phyloP scores from a whole-genome alignment of 1,140 invertebrate genomes.

The Ceratosolen solmsi region DNA sequence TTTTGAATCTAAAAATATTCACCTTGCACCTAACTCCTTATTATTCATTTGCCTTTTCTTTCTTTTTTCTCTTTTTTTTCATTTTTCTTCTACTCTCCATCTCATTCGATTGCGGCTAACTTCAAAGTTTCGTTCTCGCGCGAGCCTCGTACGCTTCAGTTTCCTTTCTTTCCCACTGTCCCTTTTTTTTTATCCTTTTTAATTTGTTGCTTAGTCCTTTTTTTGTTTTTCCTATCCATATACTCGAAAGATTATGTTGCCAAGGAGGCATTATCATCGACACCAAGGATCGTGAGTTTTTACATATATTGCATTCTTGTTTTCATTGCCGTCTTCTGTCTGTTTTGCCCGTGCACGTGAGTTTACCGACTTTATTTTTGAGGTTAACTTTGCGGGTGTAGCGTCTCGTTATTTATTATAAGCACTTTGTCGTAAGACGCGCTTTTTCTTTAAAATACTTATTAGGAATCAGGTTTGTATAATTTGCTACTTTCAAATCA shows the following conservation, averaged over 20 bases:
- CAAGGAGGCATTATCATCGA: neutral
- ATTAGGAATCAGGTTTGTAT: too few relatives aligned
- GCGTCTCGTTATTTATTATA: neutral
- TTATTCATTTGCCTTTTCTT: neutral
- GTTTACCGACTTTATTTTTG: slow-evolving; percentile 38
- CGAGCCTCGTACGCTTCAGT: slow-evolving; percentile 3
- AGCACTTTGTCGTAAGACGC: neutral
- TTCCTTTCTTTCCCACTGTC: slow-evolving; percentile 13
- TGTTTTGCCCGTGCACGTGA: slow-evolving; percentile 37
- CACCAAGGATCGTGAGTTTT: slow-evolving; percentile 11
- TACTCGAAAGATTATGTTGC: slow-evolving; percentile 7
- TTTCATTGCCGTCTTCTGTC: slow-evolving; percentile 1
- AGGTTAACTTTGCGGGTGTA: slow-evolving; percentile 33
- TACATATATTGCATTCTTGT: neutral
- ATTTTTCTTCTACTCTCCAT: neutral
- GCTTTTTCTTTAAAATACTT: neutral
- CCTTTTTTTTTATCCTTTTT: slow-evolving; percentile 31
- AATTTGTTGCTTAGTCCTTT: neutral
- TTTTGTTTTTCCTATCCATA: neutral
- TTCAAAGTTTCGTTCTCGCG: slow-evolving; percentile 41
- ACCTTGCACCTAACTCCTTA: slow-evolving; percentile 21
- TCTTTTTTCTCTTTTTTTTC: neutral
- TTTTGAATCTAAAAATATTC: slow-evolving; percentile 23
- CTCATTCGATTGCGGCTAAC: slow-evolving; percentile 40
- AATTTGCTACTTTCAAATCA: too few relatives aligned